These are phyloP conservation scores for Ypsolopha sequella DNA, from an alignment of 2,888 invertebrate species.

Conservation along the genomic window DNA sequence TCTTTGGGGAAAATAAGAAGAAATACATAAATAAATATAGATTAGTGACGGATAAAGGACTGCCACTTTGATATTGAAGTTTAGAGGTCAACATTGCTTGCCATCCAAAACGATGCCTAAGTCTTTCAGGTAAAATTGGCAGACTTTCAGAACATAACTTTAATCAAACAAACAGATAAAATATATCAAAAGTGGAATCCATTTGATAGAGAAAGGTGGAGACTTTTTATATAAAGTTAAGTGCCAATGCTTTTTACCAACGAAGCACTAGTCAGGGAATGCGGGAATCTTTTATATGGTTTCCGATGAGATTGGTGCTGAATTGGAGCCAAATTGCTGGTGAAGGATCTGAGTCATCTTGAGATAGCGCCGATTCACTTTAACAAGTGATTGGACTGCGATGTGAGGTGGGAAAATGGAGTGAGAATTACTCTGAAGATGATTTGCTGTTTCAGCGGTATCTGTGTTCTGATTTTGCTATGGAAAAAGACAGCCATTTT, in stretches of 20 bases:
- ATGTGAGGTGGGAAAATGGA: background rate
- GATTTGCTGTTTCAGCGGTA: background rate
- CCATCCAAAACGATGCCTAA: background rate
- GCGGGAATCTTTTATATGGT: conserved; percentile 48
- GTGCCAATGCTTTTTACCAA: conserved; percentile 3
- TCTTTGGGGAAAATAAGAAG: too few relatives aligned
- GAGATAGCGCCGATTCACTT: conserved; percentile 47
- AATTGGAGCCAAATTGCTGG: conserved; percentile 57
- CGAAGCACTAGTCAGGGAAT: conserved; percentile 15
- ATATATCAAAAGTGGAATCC: background rate
- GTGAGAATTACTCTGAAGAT: background rate
- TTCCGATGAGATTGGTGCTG: conserved; percentile 46
- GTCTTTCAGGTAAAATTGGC: background rate
- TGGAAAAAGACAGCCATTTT: too few relatives aligned
- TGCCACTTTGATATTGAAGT: too few relatives aligned
- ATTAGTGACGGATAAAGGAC: too few relatives aligned
- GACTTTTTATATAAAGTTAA: background rate
- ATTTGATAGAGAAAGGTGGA: background rate
- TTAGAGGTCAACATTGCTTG: background rate
- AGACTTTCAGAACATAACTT: background rate
- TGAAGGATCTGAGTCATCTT: conserved; percentile 47
- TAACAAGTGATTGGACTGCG: conserved; percentile 1
- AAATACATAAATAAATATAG: too few relatives aligned
- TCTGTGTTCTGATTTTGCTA: too few relatives aligned
- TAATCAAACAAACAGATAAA: background rate